Evolutionary conservation across 2,888 invertebrate species (phyloP), one percentile per base, ranked within the genome.

Genomic region (Ichneumoninae sp.): DNA sequence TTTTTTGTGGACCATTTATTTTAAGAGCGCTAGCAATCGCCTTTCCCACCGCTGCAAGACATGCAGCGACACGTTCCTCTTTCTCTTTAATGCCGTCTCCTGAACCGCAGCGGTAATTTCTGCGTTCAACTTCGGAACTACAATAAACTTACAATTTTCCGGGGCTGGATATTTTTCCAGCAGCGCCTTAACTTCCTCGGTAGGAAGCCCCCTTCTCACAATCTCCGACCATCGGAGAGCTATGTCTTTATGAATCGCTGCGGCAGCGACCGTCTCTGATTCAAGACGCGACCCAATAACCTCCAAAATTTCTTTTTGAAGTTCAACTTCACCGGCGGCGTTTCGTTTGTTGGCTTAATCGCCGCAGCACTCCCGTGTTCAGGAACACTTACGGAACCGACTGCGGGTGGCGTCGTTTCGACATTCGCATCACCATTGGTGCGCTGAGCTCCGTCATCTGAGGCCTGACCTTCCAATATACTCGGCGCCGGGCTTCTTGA

Each of bases 91-190:
- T 13, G 60, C 69, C 16, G 69, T 75, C 68, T 84, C 83, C 62
- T 80, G 74, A 13, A 84, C 66, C 0, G 82, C 75, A 3, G 80
- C 82, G 13, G 57, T 82, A 52, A 86, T 77, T 57, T 83, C 80
- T 36, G 70, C 70, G 50, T 80, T 82, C 8, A 85, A 44, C 52
- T 85, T 86, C 7, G 84, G 86, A 10, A 62, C 33, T 13, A 30
- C 10, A 33, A 84, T 81, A 16, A 75, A 81, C 26, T 4, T 26
- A 50, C 82, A 84, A 74, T 82, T 84, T 26, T 74, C 68, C 19
- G 84, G 82, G 16, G 60, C 54, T 33, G 84, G 71, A 78, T 80
- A 80, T 78, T 85, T 83, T 66, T 85, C 77, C 40, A 83, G 69
- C n/a, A 83, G 40, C 10, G 44, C 40, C 44, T 68, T 75, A 0